Evolutionary conservation across 2,113 vertebrate genomes (phyloP), one percentile per base, ranked within the genome.

Genomic region (Sinocyclocheilus grahami): DNA sequence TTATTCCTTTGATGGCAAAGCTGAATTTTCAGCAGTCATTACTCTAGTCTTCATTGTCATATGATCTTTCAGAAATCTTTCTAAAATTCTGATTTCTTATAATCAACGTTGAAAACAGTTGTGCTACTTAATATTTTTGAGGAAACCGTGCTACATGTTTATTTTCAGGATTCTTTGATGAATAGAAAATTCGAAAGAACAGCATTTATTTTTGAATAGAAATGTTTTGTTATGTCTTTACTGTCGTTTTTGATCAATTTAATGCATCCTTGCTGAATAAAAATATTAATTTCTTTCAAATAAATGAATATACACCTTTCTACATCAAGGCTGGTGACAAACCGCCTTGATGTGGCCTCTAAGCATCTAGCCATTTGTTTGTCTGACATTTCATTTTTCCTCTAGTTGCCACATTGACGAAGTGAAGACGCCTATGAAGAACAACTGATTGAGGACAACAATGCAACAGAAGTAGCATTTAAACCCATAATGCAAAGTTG

Each of bases 401-500:
- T 53, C 58, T 62, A 42, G 80, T 87, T 69, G 46, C 53, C 65
- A 78, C 79, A 24, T 53, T 78, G 78, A 77, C 63, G 12, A 65
- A 85, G 22, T 87, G 18, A 51, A 80, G 48, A 20, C 16, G 33
- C 20, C 20, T n/a, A 60, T 37, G 5, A 5, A 78, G 30, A 86
- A 78, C 69, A 22, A n/a, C 53, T 53, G n/a, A 81, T 48, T 60
- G 67, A 87, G 39, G 27, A 78, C 74, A 74, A 42, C 4, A 51
- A 37, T 87, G 63, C 65, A 78, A 37, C 72, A 71, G 62, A 82
- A 83, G 82, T 13, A 12, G 53, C 78, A 72, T 85, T 84, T 78
- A 85, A 78, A 89, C 86, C 51, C 37, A 76, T 78, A 63, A 33
- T 37, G 7, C 42, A 48, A 82, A 77, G 85, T 78, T 76, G 74